phyloP scores from a whole-genome alignment of 35 echinoderm and acorn worm species.

The Heliocidaris erythrogramma region DNA sequence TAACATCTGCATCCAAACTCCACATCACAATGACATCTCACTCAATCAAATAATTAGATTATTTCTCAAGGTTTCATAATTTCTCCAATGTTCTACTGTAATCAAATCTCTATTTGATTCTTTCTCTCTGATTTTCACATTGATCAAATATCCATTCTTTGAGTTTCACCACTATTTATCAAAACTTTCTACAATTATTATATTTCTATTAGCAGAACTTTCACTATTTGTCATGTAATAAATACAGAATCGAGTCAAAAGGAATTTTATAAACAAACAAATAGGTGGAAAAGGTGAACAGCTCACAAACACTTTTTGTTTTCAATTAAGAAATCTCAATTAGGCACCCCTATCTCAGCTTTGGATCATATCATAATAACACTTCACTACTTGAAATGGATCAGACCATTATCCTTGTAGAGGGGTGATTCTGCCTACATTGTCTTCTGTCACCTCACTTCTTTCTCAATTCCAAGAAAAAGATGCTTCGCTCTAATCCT shows the following conservation, averaged over 20 bases:
- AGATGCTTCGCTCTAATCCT: not conserved
- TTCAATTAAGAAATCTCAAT: not conserved
- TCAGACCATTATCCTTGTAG: not conserved
- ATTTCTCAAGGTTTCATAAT: not conserved
- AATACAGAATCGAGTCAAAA: not conserved
- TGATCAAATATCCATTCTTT: not conserved
- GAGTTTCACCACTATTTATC: not conserved
- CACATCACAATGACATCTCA: no score
- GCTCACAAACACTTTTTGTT: not conserved
- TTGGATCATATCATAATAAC: not conserved
- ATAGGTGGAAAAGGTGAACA: not conserved
- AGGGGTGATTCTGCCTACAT: not conserved
- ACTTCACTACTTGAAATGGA: not conserved
- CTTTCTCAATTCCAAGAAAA: not conserved
- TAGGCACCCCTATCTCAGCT: not conserved
- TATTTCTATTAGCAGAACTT: not conserved
- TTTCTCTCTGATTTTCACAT: no score
- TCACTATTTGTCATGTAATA: not conserved
- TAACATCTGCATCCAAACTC: no score
- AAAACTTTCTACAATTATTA: not conserved
- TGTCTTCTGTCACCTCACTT: not conserved
- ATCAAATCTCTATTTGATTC: not conserved
- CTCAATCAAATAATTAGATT: not conserved
- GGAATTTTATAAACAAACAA: not conserved
- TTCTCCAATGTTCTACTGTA: not conserved